These are phyloP conservation scores for Pantherophis guttatus DNA, from an alignment of 2,113 vertebrate species.

Conservation along the genomic window DNA sequence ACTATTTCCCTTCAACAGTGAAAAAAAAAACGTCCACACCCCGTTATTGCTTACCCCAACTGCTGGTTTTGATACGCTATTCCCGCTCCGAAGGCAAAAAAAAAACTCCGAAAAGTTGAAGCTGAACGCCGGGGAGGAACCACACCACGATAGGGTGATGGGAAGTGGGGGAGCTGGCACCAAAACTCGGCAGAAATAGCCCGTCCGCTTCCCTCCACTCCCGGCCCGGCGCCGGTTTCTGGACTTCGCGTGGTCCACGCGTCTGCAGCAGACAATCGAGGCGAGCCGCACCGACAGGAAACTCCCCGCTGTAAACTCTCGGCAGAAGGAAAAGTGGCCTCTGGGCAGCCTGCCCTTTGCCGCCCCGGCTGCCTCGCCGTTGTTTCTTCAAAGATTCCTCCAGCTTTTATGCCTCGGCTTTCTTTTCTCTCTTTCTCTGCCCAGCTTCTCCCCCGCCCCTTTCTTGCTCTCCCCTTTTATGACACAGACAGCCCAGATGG, in stretches of 20 bases:
- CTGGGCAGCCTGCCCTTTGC: background rate
- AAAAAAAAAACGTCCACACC: background rate
- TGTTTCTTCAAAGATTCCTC: conserved; percentile 13
- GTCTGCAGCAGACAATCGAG: background rate
- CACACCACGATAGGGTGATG: background rate
- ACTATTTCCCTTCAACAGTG: background rate
- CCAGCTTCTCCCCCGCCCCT: conserved; percentile 40
- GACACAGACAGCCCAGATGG: conserved; percentile 57
- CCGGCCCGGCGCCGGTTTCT: background rate
- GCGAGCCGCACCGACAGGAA: background rate
- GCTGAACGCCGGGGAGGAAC: background rate
- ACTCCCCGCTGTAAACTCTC: conserved; percentile 35
- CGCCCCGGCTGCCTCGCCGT: background rate
- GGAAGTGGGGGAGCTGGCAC: background rate
- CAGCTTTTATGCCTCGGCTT: conserved; percentile 37
- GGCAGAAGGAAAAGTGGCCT: conserved; percentile 12
- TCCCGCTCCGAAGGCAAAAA: background rate
- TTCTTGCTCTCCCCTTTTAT: conserved; percentile 50
- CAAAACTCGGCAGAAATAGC: background rate
- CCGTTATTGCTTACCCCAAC: background rate
- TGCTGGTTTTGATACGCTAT: background rate
- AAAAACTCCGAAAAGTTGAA: background rate
- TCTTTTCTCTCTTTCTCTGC: no score
- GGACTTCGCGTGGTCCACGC: background rate
- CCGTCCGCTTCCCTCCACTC: background rate